Conservation (phyloP, 2,113 vertebrate genomes). For the Sclerurus mexicanus region DNA sequence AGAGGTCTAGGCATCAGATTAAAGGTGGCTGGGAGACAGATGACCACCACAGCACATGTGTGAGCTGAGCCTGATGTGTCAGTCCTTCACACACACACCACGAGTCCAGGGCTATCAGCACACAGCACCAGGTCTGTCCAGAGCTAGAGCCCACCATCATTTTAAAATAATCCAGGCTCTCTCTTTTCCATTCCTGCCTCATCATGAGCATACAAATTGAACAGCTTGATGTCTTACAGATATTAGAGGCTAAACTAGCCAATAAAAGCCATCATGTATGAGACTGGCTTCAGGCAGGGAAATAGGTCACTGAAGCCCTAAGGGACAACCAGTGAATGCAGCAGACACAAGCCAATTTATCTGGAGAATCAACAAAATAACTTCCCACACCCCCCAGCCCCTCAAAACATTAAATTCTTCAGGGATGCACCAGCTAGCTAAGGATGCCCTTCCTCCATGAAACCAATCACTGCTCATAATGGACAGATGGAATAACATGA, state of each 20-base stretch:
- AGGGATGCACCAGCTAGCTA: not conserved
- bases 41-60: fast-evolving
- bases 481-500: not conserved
- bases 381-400: fast-evolving
- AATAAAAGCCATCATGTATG: not conserved
- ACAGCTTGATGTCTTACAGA: not conserved
- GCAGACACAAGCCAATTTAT: not conserved
- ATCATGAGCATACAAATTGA: not conserved
- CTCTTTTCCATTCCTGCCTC: not conserved
- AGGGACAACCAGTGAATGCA: not conserved
- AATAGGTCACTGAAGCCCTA: not conserved
- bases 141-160: not conserved
- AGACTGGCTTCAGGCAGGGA: not conserved
- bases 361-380: not conserved
- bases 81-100: not conserved
- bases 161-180: not conserved
- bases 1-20: not conserved
- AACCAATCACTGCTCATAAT: not conserved
- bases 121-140: not conserved
- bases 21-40: not conserved
- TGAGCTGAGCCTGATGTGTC: not conserved
- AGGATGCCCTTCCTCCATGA: not conserved
- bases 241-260: not conserved
- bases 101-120: not conserved
- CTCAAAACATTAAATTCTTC: not conserved